Evolutionary conservation across 2,113 vertebrate species (phyloP).

Genomic region (Psilopsiagon aymara): DNA sequence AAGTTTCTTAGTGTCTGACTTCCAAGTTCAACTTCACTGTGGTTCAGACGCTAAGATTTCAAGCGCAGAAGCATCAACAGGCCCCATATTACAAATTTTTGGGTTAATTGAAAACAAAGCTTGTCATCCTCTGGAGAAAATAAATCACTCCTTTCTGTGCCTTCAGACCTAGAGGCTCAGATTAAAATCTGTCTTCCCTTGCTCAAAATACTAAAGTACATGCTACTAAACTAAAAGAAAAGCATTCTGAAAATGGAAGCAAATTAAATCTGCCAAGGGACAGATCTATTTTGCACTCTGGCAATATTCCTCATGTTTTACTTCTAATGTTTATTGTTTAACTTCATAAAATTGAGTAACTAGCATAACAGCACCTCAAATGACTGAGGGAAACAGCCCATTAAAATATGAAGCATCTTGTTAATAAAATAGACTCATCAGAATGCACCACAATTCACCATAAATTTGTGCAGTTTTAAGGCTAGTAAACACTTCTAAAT

Average conservation of each 20-base stretch:
- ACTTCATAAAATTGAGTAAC: constrained; percentile 67
- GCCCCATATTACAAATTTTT: not conserved
- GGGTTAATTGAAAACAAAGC: not conserved
- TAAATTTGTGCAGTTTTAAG: not conserved
- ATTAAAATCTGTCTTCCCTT: not conserved
- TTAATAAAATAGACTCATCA: constrained; percentile 49
- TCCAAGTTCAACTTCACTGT: not conserved
- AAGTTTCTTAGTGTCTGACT: not conserved
- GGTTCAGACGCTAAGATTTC: not conserved
- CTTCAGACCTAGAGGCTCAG: not conserved
- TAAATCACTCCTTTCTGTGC: not conserved
- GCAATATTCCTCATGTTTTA: constrained; percentile 41
- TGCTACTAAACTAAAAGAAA: not conserved
- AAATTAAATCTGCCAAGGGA: constrained; percentile 35
- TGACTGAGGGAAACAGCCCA: constrained; percentile 2
- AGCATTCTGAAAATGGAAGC: constrained; percentile 1
- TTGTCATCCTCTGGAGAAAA: not conserved
- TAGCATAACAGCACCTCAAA: constrained; percentile 19
- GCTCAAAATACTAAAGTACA: not conserved
- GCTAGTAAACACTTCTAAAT: not conserved
- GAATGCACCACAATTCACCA: not conserved
- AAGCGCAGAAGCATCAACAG: not conserved
- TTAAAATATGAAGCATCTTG: constrained; percentile 49
- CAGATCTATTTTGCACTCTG: constrained; percentile 26
- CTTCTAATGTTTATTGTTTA: constrained; percentile 64